Conservation (phyloP, 1,140 invertebrate genomes). For the Sarcophaga bullata region DNA sequence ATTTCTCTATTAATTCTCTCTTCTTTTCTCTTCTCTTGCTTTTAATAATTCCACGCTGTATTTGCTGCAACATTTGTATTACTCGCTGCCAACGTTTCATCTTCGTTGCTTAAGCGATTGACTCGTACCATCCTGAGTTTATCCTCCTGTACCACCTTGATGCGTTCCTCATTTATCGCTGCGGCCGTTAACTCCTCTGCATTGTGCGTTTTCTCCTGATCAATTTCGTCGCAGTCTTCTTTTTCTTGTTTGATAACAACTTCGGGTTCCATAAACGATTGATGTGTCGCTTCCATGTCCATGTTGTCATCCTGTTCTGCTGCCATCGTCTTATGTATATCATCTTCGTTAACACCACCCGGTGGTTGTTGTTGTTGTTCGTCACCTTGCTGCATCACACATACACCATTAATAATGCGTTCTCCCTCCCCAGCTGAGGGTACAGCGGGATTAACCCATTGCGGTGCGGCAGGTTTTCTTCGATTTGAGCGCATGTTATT, state of each 20-base stretch:
- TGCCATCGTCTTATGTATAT: constrained; percentile 34
- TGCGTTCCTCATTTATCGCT: constrained; percentile 44
- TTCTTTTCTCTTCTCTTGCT: neutral
- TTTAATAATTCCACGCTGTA: constrained; percentile 56
- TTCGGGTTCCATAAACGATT: constrained; percentile 61
- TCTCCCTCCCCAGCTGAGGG: constrained; percentile 67
- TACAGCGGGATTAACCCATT: constrained; percentile 93
- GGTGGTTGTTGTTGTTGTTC: constrained; percentile 72
- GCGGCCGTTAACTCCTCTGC: constrained; percentile 2
- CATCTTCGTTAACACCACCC: constrained; percentile 28
- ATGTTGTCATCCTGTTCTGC: constrained; percentile 68
- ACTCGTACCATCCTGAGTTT: constrained; percentile 61
- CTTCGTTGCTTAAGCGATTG: constrained; percentile 54
- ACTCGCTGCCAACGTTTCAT: constrained; percentile 42
- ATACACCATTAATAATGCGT: constrained; percentile 91
- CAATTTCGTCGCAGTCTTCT: constrained; percentile 57
- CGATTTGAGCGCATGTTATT: constrained; percentile 65
- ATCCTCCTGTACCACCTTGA: constrained; percentile 60
- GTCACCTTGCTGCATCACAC: constrained; percentile 91
- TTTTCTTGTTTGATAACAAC: constrained; percentile 63
- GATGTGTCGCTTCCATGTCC: constrained; percentile 56
- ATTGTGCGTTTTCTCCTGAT: neutral
- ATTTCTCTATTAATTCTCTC: neutral
- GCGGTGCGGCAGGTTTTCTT: constrained; percentile 92
- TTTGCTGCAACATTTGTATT: constrained; percentile 29